These are phyloP conservation scores for Belonocnema kinseyi DNA, from an alignment of 1,140 invertebrate genomes.

Conservation along the genomic window DNA sequence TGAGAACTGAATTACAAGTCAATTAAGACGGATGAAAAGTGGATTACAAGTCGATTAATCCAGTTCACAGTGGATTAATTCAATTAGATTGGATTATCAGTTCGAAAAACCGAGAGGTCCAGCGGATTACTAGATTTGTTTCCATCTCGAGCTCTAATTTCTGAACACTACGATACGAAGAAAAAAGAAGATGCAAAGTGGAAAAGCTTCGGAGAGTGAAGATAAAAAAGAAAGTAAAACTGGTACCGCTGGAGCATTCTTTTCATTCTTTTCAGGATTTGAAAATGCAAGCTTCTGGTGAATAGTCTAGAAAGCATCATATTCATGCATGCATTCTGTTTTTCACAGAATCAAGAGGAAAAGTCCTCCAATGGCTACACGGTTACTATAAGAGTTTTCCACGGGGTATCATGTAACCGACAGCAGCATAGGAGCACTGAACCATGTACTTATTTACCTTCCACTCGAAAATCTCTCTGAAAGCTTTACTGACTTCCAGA, in stretches of 20 bases:
- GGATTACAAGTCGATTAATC: no score
- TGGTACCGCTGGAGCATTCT: background rate
- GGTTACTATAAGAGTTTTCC: background rate
- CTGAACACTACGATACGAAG: background rate
- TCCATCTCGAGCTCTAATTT: no score
- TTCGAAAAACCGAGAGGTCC: no score
- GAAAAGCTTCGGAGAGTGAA: background rate
- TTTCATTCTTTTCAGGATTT: background rate
- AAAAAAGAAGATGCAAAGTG: background rate
- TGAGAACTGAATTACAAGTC: no score
- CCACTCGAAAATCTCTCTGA: conserved; percentile 2
- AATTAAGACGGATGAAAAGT: no score
- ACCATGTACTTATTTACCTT: background rate
- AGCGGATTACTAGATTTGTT: no score
- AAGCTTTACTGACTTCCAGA: conserved; percentile 15
- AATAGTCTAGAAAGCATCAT: background rate
- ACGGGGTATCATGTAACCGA: background rate
- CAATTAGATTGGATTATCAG: no score
- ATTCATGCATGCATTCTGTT: background rate
- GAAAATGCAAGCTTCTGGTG: background rate
- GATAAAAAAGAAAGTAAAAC: background rate
- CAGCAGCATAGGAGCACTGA: background rate
- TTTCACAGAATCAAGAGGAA: background rate
- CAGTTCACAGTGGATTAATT: no score
- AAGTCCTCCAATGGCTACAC: conserved; percentile 3